phyloP scores from a whole-genome alignment of 2,113 vertebrate genomes.

The Pelmatolapia mariae region DNA sequence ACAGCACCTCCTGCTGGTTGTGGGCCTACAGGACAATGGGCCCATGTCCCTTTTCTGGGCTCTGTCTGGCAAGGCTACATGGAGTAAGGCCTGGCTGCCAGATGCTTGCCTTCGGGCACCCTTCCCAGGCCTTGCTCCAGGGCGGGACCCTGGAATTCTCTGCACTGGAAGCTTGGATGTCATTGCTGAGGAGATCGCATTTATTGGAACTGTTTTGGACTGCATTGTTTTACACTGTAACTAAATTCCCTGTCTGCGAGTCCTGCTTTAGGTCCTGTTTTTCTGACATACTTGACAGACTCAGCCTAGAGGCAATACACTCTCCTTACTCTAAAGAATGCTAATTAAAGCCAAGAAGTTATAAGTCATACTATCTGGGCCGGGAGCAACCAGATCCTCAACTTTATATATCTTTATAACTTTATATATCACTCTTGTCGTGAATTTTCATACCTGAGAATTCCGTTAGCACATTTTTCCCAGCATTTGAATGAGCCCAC shows the following conservation, averaged over 20 bases:
- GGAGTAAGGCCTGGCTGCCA: background rate
- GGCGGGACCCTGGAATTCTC: background rate
- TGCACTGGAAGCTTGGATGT: background rate
- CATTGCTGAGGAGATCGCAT: background rate
- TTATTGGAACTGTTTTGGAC: background rate
- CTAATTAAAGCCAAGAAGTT: background rate
- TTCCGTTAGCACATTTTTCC: constrained; percentile 49
- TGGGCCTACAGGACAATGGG: no score
- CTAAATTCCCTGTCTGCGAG: background rate
- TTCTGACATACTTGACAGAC: background rate
- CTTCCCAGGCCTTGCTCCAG: no score
- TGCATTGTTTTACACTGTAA: background rate
- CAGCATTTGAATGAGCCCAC: constrained; percentile 68
- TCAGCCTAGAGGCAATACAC: background rate
- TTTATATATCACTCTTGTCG: background rate
- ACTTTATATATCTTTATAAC: background rate
- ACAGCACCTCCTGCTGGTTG: no score
- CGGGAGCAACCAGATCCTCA: background rate
- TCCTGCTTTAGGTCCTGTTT: background rate
- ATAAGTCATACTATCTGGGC: background rate
- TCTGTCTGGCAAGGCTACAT: no score
- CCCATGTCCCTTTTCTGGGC: no score
- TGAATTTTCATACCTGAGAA: constrained; percentile 63
- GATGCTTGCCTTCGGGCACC: no score
- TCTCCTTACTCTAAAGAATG: background rate